Evolutionary conservation across 2,888 invertebrate genomes (phyloP), one percentile per base, ranked within the genome.

Genomic region (Argyresthia goedartella): DNA sequence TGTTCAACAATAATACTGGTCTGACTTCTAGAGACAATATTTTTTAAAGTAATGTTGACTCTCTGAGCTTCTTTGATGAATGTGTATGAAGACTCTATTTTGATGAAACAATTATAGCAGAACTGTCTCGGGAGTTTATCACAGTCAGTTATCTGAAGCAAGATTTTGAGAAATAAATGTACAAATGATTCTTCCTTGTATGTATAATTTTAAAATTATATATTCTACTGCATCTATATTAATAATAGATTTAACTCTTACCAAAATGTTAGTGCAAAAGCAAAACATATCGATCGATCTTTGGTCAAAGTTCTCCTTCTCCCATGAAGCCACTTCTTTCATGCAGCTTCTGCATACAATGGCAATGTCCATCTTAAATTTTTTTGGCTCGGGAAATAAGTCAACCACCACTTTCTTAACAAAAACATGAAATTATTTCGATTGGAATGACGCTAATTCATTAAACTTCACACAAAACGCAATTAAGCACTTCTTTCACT

Each of bases 71-170:
- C 79, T 0, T 73, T 80, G 44, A 88, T 79, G 60, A 84, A 89
- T 44, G 72, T 76, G 60, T 78, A 88, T 44, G 81, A 79, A 1
- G 79, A 81, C 59, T 88, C 81, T 59, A 89, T 79, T 65, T 81
- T 81, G 1, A 76, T 75, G 36, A 76, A 65, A 53, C 89, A 89
- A 53, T 82, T 72, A 46, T 77, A 80, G 58, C 89, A 89, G 52
- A 89, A 79, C 39, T 82, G 81, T 53, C 77, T 82, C 1, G 89
- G 88, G n/a, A 88, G 64, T 35, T 68, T 69, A 51, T 88, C 87
- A 44, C 76, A 72, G 16, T 77, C 70, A 55, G 66, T 56, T 41
- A 80, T 63, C 82, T 84, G 61, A 50, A 57, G 68, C 11, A 41
- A 11, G 44, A 2, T 35, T 16, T 45, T 16, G 1, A 25, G 16